phyloP scores from a whole-genome alignment of 2,888 invertebrate species.

The Chrysodeixis includens region DNA sequence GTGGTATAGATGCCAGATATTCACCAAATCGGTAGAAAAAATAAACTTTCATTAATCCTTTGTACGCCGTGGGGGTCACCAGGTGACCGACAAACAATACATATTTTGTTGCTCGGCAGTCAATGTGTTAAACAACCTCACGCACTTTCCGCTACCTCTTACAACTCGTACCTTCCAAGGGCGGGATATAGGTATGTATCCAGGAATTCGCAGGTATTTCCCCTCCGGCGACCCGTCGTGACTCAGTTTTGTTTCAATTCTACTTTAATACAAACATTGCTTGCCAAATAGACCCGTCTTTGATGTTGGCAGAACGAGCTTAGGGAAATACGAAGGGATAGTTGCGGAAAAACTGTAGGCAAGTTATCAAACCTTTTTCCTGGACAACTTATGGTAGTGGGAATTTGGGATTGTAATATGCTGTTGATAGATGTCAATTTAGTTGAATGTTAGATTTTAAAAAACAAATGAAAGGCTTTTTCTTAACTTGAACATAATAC shows the following conservation, averaged over 20 bases:
- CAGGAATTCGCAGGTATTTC: slow-evolving; percentile 27
- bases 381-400: not conserved
- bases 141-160: too few species aligned
- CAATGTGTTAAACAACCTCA: too few species aligned
- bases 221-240: slow-evolving; percentile 29
- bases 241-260: slow-evolving; percentile 51
- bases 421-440: too few species aligned
- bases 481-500: too few species aligned
- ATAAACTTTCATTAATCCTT: too few species aligned
- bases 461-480: too few species aligned
- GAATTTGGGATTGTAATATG: not conserved
- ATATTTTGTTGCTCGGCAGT: too few species aligned
- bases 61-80: too few species aligned
- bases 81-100: too few species aligned
- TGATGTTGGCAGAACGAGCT: slow-evolving; percentile 23
- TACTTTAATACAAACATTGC: slow-evolving; percentile 46
- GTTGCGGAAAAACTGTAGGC: not conserved
- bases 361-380: not conserved
- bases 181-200: slow-evolving; percentile 35
- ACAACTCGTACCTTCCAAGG: slow-evolving; percentile 24
- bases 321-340: slow-evolving; percentile 2
- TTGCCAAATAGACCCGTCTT: slow-evolving; percentile 40
- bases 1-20: too few species aligned
- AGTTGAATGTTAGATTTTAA: too few species aligned
- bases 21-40: too few species aligned